These are phyloP conservation scores for Acronicta leporina DNA, from an alignment of 2,888 invertebrate genomes.

Conservation along the genomic window DNA sequence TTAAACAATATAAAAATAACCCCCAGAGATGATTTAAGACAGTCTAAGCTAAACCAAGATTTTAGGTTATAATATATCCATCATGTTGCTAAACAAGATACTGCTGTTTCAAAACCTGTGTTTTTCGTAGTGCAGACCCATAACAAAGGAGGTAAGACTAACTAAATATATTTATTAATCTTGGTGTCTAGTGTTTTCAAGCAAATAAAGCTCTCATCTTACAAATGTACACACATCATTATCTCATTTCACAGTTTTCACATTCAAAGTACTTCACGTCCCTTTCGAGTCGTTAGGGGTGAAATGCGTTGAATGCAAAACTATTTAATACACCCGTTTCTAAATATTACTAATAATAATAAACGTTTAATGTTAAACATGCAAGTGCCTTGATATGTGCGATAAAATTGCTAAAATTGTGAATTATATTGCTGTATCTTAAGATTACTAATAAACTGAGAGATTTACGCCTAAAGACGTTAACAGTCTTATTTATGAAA, in stretches of 20 bases:
- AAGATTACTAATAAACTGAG: constrained; percentile 30
- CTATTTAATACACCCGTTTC: constrained; percentile 12
- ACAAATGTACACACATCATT: constrained; percentile 24
- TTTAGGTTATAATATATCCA: no score
- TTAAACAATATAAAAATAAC: background rate
- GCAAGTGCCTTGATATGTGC: constrained; percentile 79
- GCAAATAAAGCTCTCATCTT: constrained; percentile 36
- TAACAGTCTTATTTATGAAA: constrained; percentile 52
- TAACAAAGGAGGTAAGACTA: no score
- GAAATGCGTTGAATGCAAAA: constrained; percentile 30
- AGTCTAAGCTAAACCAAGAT: no score
- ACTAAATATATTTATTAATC: no score
- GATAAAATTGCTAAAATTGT: constrained; percentile 54
- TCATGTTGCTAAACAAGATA: no score
- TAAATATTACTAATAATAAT: constrained; percentile 48
- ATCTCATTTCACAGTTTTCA: background rate
- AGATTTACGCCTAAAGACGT: constrained; percentile 30
- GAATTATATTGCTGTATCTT: constrained; percentile 51
- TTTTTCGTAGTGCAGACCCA: no score
- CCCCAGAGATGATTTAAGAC: no score
- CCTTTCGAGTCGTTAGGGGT: background rate
- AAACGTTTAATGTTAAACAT: constrained; percentile 61
- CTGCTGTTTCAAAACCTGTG: no score
- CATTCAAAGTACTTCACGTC: constrained; percentile 33
- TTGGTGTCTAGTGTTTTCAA: no score